phyloP scores from a whole-genome alignment of 2,797 vertebrate genomes.

The Etheostoma perlongum region DNA sequence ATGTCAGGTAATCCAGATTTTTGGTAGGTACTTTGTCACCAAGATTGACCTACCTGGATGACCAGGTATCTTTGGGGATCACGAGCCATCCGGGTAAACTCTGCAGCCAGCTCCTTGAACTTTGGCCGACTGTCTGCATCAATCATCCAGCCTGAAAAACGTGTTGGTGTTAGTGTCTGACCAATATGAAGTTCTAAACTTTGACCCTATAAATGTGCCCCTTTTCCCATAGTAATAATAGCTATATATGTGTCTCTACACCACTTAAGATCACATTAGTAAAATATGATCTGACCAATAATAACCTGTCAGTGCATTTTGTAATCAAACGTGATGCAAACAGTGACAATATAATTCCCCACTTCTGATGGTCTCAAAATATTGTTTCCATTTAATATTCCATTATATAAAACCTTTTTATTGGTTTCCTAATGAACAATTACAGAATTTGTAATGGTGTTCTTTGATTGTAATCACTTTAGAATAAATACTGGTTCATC shows the following conservation, averaged over 20 bases:
- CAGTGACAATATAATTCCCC: neutral
- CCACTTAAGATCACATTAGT: neutral
- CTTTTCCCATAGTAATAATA: neutral
- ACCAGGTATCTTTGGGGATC: slow-evolving; percentile 98
- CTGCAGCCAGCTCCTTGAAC: slow-evolving; percentile 98
- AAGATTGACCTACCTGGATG: slow-evolving; percentile 89
- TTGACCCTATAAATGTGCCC: neutral
- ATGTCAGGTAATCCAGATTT: neutral
- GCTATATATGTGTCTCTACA: neutral
- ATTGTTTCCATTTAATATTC: neutral
- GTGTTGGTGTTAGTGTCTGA: slow-evolving; percentile 13
- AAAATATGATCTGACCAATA: neutral
- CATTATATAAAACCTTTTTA: neutral
- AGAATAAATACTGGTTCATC: slow-evolving; percentile 72
- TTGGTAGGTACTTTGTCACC: neutral
- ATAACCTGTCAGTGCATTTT: neutral
- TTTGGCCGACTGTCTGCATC: slow-evolving; percentile 98
- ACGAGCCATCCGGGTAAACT: slow-evolving; percentile 98
- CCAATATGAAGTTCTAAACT: neutral
- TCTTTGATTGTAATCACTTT: slow-evolving; percentile 55
- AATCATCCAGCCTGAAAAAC: slow-evolving; percentile 97
- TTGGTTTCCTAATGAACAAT: slow-evolving; percentile 38
- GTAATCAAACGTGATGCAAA: neutral
- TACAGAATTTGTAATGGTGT: slow-evolving; percentile 17
- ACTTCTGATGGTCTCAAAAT: neutral